A percentile compares a stretch with the other conserved stretches of the same genome.
Conservation (phyloP, 2,888 invertebrate genomes). For the Tridacna gigas region DNA sequence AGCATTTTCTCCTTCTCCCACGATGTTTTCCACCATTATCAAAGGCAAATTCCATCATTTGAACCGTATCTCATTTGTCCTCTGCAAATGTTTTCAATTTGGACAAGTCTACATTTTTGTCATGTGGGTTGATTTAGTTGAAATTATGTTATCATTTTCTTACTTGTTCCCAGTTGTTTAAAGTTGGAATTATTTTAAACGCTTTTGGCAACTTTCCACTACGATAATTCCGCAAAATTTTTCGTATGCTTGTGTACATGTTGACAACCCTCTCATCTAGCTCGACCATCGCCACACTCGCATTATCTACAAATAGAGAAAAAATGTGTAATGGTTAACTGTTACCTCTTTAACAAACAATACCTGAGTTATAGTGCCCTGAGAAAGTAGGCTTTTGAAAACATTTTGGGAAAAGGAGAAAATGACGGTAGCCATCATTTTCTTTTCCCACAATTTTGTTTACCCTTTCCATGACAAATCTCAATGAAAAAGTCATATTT, state of each 20-base stretch:
- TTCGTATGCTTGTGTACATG: slow-evolving; percentile 96
- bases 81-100: background rate
- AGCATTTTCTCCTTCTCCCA: too few species aligned
- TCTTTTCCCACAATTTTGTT: too few species aligned
- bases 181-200: slow-evolving; percentile 97
- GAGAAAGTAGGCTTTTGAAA: background rate
- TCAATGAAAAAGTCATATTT: too few species aligned
- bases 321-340: background rate
- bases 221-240: slow-evolving; percentile 94
- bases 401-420: background rate
- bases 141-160: background rate
- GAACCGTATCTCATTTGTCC: background rate
- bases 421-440: too few species aligned
- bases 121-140: background rate
- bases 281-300: slow-evolving; percentile 90
- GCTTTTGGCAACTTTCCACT: slow-evolving; percentile 99
- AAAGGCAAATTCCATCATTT: background rate
- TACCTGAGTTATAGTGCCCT: too few species aligned
- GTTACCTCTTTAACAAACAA: too few species aligned
- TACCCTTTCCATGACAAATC: too few species aligned
- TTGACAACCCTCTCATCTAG: slow-evolving; percentile 91
- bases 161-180: slow-evolving; percentile 96
- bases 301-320: slow-evolving; percentile 71
- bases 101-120: background rate
- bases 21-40: background rate